Percentiles rank a stretch among this genome's conserved stretches.
Conservation (phyloP, 1,140 invertebrate species). For the Penaeus indicus region DNA sequence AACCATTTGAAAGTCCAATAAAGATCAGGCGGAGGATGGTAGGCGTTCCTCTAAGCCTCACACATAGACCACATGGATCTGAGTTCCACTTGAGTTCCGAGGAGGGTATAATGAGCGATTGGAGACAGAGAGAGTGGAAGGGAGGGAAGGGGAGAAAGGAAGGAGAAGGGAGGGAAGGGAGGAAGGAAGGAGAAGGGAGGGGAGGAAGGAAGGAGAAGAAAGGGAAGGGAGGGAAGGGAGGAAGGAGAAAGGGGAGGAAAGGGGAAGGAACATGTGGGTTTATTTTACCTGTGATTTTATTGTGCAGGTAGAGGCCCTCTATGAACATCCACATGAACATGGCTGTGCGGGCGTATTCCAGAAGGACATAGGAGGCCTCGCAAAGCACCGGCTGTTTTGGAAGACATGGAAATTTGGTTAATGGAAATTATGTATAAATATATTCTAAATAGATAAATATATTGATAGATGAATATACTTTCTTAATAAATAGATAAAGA, state of each 20-base stretch:
- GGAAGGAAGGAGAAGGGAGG: not conserved
- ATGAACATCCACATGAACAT: slow-evolving; percentile 78
- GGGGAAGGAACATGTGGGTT: not conserved
- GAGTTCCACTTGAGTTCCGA: no score
- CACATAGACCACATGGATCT: no score
- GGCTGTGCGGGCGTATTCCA: slow-evolving; percentile 75
- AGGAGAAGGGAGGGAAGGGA: not conserved
- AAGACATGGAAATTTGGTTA: not conserved
- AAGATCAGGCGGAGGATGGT: no score
- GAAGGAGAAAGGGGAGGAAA: slow-evolving; percentile 1
- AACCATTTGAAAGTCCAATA: no score
- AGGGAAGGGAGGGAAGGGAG: not conserved
- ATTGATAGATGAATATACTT: slow-evolving; percentile 3
- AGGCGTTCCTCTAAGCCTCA: no score
- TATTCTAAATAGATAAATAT: not conserved
- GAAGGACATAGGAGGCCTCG: slow-evolving; percentile 73
- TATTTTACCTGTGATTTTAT: slow-evolving; percentile 69
- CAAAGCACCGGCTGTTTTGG: slow-evolving; percentile 69
- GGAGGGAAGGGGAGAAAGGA: not conserved
- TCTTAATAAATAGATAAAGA: slow-evolving; percentile 4
- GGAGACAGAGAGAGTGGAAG: not conserved
- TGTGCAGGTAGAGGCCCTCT: slow-evolving; percentile 75
- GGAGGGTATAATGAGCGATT: not conserved
- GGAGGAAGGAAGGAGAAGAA: not conserved
- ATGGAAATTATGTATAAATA: not conserved